Evolutionary conservation across 2,113 vertebrate species (phyloP).

Genomic region (Dryoscopus gambensis): DNA sequence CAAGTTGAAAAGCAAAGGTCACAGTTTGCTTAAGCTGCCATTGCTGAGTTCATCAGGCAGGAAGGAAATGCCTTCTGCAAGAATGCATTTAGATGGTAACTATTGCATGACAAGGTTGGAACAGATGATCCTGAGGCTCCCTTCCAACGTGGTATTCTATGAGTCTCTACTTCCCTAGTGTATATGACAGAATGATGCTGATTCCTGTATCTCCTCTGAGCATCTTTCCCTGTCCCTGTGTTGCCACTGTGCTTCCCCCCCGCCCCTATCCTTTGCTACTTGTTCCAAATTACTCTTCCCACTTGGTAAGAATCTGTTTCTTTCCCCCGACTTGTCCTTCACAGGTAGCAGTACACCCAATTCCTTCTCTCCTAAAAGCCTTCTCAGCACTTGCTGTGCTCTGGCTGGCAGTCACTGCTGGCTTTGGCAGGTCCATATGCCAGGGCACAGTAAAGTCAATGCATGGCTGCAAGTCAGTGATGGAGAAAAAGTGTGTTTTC

Average conservation of each 20-base stretch:
- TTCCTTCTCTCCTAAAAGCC: not conserved
- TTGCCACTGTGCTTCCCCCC: not conserved
- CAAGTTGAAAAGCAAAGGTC: conserved; percentile 11
- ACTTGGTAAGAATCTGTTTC: not conserved
- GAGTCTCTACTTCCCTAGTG: not conserved
- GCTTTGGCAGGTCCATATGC: not conserved
- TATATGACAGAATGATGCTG: not conserved
- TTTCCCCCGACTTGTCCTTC: not conserved
- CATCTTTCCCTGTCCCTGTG: not conserved
- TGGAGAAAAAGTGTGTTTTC: not conserved
- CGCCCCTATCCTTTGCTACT: accelerated
- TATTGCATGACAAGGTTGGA: not conserved
- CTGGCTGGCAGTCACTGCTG: not conserved
- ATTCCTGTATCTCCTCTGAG: not conserved
- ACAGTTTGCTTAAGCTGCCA: not conserved
- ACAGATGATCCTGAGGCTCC: not conserved
- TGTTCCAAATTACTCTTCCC: not conserved
- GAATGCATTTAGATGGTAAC: not conserved
- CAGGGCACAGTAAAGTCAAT: not conserved
- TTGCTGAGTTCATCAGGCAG: not conserved
- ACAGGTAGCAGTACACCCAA: not conserved
- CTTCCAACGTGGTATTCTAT: not conserved
- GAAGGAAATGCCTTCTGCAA: not conserved
- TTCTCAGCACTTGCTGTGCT: not conserved
- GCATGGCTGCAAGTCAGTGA: not conserved